These are phyloP conservation scores for Tridacna gigas DNA, from an alignment of 2,888 invertebrate genomes.

Conservation along the genomic window DNA sequence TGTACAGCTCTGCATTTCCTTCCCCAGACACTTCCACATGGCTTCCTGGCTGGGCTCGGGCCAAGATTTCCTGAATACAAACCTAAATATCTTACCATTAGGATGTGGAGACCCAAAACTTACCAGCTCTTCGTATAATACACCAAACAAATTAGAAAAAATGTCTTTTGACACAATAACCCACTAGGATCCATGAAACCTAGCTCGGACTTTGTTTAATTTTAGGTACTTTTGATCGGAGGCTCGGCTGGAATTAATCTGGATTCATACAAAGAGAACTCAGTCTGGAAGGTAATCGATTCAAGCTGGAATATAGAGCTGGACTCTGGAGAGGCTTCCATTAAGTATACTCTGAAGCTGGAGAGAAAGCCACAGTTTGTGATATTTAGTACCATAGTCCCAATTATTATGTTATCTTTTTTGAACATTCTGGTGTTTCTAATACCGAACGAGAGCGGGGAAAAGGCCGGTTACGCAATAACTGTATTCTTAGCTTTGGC, in stretches of 20 bases:
- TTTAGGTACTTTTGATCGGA: background rate
- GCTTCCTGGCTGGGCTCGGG: too few relatives aligned
- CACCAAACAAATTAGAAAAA: too few relatives aligned
- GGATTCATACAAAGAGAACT: background rate
- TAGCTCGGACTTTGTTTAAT: background rate
- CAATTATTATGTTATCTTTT: constrained; percentile 21
- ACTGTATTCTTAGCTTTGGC: constrained; percentile 33
- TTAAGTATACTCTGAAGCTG: background rate
- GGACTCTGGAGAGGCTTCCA: background rate
- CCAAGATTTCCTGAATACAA: too few relatives aligned
- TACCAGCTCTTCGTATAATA: too few relatives aligned
- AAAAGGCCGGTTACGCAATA: constrained; percentile 35
- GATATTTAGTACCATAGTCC: constrained; percentile 1
- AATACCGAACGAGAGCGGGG: constrained; percentile 17
- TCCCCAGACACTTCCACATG: too few relatives aligned
- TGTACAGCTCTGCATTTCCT: too few relatives aligned
- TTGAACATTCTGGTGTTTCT: constrained; percentile 26
- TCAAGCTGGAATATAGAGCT: background rate
- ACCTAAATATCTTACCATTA: too few relatives aligned
- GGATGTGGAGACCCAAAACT: too few relatives aligned
- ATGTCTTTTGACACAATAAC: too few relatives aligned
- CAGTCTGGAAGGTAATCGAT: background rate
- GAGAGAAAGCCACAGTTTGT: constrained; percentile 23
- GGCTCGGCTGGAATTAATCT: background rate
- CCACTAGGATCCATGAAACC: too few relatives aligned